These are phyloP conservation scores for Vidua macroura DNA, from an alignment of 2,113 vertebrate genomes.

Conservation along the genomic window DNA sequence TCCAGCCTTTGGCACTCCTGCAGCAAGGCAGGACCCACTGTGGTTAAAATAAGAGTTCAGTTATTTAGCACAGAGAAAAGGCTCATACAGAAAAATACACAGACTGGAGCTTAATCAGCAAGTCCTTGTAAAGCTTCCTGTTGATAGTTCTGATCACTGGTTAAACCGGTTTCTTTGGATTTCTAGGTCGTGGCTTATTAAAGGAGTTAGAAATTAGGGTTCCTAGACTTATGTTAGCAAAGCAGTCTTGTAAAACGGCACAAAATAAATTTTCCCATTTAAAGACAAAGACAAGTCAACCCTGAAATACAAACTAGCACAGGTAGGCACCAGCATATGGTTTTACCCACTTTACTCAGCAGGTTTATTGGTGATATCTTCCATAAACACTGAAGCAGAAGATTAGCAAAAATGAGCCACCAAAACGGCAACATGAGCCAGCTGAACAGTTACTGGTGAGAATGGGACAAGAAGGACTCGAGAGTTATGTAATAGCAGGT, in stretches of 20 bases:
- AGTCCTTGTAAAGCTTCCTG: background rate
- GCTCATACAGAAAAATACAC: background rate
- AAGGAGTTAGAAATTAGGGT: background rate
- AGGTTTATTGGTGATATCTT: background rate
- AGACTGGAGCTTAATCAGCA: background rate
- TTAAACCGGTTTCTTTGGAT: background rate
- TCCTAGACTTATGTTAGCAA: background rate
- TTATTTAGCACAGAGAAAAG: background rate
- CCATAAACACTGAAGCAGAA: background rate
- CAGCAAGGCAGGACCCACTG: fast-evolving
- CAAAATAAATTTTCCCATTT: background rate
- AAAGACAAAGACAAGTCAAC: background rate
- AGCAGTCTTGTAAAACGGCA: background rate
- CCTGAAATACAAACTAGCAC: background rate
- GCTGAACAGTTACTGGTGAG: background rate
- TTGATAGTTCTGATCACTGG: background rate
- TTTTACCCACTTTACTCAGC: background rate
- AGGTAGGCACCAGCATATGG: background rate
- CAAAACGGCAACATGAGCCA: background rate
- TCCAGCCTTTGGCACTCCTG: background rate
- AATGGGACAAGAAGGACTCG: background rate
- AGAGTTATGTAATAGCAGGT: background rate
- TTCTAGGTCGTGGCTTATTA: background rate
- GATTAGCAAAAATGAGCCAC: background rate
- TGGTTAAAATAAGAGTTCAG: background rate